These are phyloP conservation scores for Remorina albescens DNA, from an alignment of 2,797 vertebrate genomes.

Conservation along the genomic window DNA sequence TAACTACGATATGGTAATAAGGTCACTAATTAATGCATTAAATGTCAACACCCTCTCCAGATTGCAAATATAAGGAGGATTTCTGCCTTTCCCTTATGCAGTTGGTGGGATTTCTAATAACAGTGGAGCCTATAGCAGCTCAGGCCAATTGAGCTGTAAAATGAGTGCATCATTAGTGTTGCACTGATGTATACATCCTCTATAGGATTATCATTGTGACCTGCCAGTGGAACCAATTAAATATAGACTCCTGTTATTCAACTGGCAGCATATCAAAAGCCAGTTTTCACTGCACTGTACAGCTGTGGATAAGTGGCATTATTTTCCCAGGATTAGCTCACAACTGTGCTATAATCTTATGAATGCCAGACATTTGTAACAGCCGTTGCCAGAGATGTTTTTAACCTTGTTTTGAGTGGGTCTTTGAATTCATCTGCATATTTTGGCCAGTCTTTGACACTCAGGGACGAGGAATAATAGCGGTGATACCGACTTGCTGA, in stretches of 20 bases:
- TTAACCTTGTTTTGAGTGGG: constrained; percentile 15
- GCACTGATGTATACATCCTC: constrained; percentile 40
- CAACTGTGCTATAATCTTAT: constrained; percentile 39
- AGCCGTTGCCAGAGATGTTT: constrained; percentile 23
- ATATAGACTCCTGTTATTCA: constrained; percentile 47
- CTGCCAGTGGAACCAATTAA: constrained; percentile 58
- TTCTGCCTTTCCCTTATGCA: background rate
- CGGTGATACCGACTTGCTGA: background rate
- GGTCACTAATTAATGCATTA: constrained; percentile 15
- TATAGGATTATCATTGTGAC: constrained; percentile 54
- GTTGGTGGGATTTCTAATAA: constrained; percentile 3
- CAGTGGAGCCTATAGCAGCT: constrained; percentile 9
- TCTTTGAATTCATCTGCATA: constrained; percentile 34
- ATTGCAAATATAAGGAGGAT: background rate
- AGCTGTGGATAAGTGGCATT: constrained; percentile 41
- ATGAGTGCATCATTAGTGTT: constrained; percentile 55
- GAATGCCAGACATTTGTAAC: constrained; percentile 52
- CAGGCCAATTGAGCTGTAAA: constrained; percentile 14
- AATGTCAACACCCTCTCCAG: constrained; percentile 12
- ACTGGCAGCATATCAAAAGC: constrained; percentile 56
- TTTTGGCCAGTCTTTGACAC: constrained; percentile 16
- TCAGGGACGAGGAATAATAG: constrained; percentile 4
- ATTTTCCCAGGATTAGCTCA: constrained; percentile 62
- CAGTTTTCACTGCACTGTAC: constrained; percentile 32
- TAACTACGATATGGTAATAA: constrained; percentile 19